Conservation (phyloP, 2,888 invertebrate species). For the Athalia circularis region DNA sequence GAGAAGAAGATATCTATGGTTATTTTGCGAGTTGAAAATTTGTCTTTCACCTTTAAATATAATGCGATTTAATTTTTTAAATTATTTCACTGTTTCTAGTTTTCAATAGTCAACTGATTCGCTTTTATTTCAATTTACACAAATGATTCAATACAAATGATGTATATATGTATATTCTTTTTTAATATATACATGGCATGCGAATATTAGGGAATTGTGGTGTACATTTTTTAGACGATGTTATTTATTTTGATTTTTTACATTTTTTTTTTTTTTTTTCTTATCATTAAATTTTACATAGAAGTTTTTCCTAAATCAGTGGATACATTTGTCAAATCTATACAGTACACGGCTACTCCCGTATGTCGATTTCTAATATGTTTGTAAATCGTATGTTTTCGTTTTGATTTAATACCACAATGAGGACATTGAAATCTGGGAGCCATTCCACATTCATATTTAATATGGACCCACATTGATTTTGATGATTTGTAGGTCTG, state of each 20-base stretch:
- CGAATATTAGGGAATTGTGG: not conserved
- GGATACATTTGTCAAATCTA: constrained; percentile 21
- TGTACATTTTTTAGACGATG: not conserved
- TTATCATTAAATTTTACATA: not conserved
- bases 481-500: constrained; percentile 64
- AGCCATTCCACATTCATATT: constrained; percentile 70
- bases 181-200: not conserved
- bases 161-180: not conserved
- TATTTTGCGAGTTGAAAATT: not conserved
- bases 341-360: constrained; percentile 47
- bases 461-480: constrained; percentile 68
- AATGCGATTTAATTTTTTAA: no score
- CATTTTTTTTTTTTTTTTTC: not conserved
- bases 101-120: no score
- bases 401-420: constrained; percentile 68
- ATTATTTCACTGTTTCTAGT: no score
- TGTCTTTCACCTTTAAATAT: no score
- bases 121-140: no score
- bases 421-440: constrained; percentile 70
- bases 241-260: not conserved
- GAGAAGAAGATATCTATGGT: not conserved
- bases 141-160: no score
- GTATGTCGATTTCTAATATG: constrained; percentile 66
- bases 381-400: constrained; percentile 68
- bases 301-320: not conserved